A percentile compares a stretch with the other conserved stretches of the same genome.
Conservation (phyloP, 1,140 invertebrate genomes). For the Magallana gigas region DNA sequence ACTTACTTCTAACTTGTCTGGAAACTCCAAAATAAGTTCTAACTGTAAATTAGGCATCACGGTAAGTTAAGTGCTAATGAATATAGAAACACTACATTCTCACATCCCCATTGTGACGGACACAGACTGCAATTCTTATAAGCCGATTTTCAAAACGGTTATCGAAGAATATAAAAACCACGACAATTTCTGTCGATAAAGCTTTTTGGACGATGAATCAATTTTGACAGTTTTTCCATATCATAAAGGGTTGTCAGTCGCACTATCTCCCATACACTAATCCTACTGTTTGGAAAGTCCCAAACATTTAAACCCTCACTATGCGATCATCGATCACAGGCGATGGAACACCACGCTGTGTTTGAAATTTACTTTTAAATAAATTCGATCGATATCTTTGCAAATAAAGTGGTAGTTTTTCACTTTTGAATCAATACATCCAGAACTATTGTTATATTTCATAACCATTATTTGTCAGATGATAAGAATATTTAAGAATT, state of each 20-base stretch:
- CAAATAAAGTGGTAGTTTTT: not conserved
- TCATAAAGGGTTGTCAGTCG: not conserved
- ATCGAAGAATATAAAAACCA: not conserved
- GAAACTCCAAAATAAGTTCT: conserved; percentile 65
- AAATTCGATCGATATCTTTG: not conserved
- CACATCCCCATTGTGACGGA: not conserved
- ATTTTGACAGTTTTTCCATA: conserved; percentile 25
- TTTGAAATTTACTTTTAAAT: conserved; percentile 33
- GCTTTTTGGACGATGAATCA: not conserved
- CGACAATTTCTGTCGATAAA: not conserved
- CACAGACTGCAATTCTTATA: not conserved
- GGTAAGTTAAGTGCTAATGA: not conserved
- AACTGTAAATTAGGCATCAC: conserved; percentile 54
- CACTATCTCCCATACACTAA: not conserved
- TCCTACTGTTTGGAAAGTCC: conserved; percentile 11
- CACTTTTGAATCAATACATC: not conserved
- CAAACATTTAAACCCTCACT: not conserved
- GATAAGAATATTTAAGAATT: not conserved
- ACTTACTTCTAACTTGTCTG: conserved; percentile 66
- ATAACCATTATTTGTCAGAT: not conserved
- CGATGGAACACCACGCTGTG: conserved; percentile 1
- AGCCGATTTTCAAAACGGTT: not conserved
- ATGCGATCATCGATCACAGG: not conserved
- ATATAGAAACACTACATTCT: not conserved
- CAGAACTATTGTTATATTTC: not conserved